These are phyloP conservation scores for Leptobrachium leishanense DNA, from an alignment of 2,113 vertebrate genomes.

Conservation along the genomic window DNA sequence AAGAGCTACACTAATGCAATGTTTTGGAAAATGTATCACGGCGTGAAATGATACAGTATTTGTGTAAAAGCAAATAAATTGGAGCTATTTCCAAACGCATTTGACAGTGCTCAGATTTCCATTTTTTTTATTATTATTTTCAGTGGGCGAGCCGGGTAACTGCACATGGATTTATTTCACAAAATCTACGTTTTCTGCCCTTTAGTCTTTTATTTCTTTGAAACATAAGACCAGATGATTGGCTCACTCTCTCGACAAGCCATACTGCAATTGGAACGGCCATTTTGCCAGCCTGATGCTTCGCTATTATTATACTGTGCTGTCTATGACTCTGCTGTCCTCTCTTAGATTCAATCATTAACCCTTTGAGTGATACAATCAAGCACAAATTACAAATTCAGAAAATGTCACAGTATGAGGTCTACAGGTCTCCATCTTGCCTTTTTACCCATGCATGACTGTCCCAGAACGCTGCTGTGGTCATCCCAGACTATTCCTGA, in stretches of 20 bases:
- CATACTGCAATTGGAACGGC: conserved; percentile 38
- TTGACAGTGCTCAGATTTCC: not conserved
- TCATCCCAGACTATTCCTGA: too few relatives aligned
- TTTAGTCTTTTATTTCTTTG: conserved; percentile 23
- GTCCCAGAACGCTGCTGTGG: too few relatives aligned
- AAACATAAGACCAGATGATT: conserved; percentile 29
- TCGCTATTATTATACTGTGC: conserved; percentile 19
- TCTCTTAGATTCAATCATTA: conserved; percentile 32
- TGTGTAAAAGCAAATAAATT: conserved; percentile 16
- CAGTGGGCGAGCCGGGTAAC: conserved; percentile 1
- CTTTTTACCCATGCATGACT: too few relatives aligned
- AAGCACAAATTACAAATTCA: too few relatives aligned
- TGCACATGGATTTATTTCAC: conserved; percentile 48
- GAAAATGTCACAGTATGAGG: too few relatives aligned
- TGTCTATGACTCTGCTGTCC: conserved; percentile 14
- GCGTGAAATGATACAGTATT: conserved; percentile 13
- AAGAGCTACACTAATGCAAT: not conserved
- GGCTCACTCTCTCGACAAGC: conserved; percentile 22
- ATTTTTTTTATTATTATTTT: not conserved
- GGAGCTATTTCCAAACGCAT: not conserved
- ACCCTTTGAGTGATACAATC: too few relatives aligned
- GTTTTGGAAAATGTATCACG: not conserved
- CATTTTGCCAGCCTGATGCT: conserved; percentile 28
- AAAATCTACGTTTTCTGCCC: conserved; percentile 47
- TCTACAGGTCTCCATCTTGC: too few relatives aligned